Evolutionary conservation across 2,888 invertebrate species (phyloP), one percentile per base, ranked within the genome.

Genomic region (Phrixothrix hirtus): DNA sequence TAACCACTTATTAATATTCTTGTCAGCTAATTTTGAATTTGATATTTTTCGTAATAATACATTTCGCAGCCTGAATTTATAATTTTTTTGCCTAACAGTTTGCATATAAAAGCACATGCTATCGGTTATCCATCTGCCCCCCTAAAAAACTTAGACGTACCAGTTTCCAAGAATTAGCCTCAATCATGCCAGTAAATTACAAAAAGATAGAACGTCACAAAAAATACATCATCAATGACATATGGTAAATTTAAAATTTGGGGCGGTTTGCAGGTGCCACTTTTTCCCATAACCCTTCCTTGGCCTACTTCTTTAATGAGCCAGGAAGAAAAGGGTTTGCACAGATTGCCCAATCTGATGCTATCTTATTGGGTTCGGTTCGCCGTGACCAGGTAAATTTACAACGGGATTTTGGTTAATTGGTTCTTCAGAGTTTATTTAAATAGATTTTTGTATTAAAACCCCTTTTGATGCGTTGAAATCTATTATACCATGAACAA

Each of bases 251-350:
- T 55, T 52, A 51, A 50, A 55, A 56, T 58, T 49, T 58, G 48
- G 60, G 55, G 53, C 57, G 60, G 58, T 57, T 60, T 53, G 58
- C 60, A 60, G 60, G 60, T 60, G 60, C 60, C 53, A 57, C 53
- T 57, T 55, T 55, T 60, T 60, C 58, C 58, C 58, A 57, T 58
- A 60, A 60, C 60, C 58, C 60, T 60, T 54, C 41, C 41, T 54
- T 44, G 54, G 43, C 54, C 49, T 45, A 49, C 44, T 54, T 54
- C 41, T 54, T 49, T 54, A 54, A 54, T 45, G 49, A 49, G 52
- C 45, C 38, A 45, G 51, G 45, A 49, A 49, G 48, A 54, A 49
- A 49, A 53, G 54, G 48, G 48, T 48, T 54, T 54, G 54, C 54
- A 54, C 37, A 45, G 54, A 54, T 54, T 54, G 49, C 42, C 49